phyloP scores from a whole-genome alignment of 1,140 invertebrate species.

The Holotrichia oblita region DNA sequence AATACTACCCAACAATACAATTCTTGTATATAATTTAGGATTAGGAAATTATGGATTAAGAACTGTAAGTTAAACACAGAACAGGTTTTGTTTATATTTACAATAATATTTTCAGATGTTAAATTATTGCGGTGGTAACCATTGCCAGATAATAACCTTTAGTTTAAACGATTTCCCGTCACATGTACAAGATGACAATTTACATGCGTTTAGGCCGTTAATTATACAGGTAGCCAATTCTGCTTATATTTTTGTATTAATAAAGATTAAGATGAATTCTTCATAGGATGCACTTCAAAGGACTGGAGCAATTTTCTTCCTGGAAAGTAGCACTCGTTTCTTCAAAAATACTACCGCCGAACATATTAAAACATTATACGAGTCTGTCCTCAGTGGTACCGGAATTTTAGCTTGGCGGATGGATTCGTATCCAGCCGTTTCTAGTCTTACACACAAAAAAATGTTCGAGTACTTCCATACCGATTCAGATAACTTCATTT shows the following conservation, averaged over 20 bases:
- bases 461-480: conserved; percentile 93
- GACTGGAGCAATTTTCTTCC: conserved; percentile 79
- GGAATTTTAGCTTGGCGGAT: conserved; percentile 85
- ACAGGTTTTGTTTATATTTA: neutral
- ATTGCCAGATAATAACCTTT: conserved; percentile 81
- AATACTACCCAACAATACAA: conserved; percentile 77
- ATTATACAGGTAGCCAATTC: conserved; percentile 80
- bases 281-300: conserved; percentile 77
- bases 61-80: conserved; percentile 65
- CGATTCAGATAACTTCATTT: conserved; percentile 79
- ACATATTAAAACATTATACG: conserved; percentile 51
- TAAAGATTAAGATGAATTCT: neutral
- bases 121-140: conserved; percentile 81
- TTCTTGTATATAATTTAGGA: conserved; percentile 86
- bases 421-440: conserved; percentile 76
- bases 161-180: conserved; percentile 84
- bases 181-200: conserved; percentile 81
- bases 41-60: conserved; percentile 74
- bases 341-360: conserved; percentile 37
- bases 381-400: conserved; percentile 57
- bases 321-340: conserved; percentile 65
- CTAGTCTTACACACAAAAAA: conserved; percentile 91
- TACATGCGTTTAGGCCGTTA: conserved; percentile 85
- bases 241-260: neutral
- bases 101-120: conserved; percentile 66